Base-by-base conservation (phyloP, 1,140 invertebrate genomes). In the Macrostomum lignano region DNA sequence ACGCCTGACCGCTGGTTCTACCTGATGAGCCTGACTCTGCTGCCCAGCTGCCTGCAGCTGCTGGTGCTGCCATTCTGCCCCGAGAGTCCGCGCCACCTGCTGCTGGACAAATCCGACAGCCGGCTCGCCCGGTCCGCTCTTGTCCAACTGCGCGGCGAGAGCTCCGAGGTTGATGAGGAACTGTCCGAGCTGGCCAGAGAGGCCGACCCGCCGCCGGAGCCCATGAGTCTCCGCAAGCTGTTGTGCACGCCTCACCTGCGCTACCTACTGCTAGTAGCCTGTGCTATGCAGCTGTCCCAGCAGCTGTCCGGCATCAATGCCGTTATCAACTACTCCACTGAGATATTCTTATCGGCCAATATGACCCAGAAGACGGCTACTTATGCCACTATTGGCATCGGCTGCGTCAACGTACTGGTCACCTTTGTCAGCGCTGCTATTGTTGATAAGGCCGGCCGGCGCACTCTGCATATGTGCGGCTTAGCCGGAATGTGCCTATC, bases 21-120 rank as follows among this genome's bases (percentile, higher is more conserved):
- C 13, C 33, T 38, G 5, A 37, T 50, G 45, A 47, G 25, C 76
- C 36, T 86, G 44, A 75, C 79, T 44, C 67, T 86, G 42, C 73
- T 75, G 55, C 79, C 81, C 39, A 73, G 78, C 40, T 66, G 81
- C 45, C 64, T 86, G 46, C 82, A 91, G 62, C 64, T 88, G 46
- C 55, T 81, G 41, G 64, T 86, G 48, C 65, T 93, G 49, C 76
- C 78, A 40, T 51, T 57, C 22, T 60, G 52, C 40, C 59, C 59
- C 4, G 59, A 61, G 36, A 58, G 51, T 41, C 59, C 59, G 6
- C 46, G 60, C 29, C 56, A 47, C 40, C 44, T 55, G 2, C 38
- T 61, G 0, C 40, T 58, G 5, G 44, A 44, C n/a, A 51, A 50
- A 33, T 39, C 48, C 17, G 33, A 39, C 22, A 46, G 52, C 23